Percentiles rank a stretch among this genome's conserved stretches.
phyloP scores from a whole-genome alignment of 2,113 vertebrate genomes.

The Callionymus lyra region DNA sequence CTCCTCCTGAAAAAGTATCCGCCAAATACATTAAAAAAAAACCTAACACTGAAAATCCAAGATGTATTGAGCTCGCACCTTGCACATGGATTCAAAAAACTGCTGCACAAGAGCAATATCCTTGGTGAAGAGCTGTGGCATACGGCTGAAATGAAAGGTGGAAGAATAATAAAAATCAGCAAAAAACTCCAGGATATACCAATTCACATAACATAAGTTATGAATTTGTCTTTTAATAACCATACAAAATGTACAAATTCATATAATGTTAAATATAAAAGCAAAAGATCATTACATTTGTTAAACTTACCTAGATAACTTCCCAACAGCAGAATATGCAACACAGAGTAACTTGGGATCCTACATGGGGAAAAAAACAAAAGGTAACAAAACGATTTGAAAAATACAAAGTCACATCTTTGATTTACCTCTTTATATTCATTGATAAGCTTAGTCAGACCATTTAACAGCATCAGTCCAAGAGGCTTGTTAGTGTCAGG shows the following conservation, averaged over 20 bases:
- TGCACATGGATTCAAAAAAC: slow-evolving; percentile 96
- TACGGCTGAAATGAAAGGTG: slow-evolving; percentile 70
- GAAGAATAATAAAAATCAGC: background rate
- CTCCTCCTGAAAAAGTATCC: slow-evolving; percentile 71
- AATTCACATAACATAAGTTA: too few species aligned
- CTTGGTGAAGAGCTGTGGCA: slow-evolving; percentile 97
- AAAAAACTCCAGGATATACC: background rate
- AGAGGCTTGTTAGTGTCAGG: slow-evolving; percentile 93
- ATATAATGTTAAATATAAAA: background rate
- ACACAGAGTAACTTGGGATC: slow-evolving; percentile 90
- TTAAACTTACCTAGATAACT: slow-evolving; percentile 81
- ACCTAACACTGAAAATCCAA: background rate
- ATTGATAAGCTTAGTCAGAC: slow-evolving; percentile 97
- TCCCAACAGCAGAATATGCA: slow-evolving; percentile 96
- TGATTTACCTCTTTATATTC: slow-evolving; percentile 90
- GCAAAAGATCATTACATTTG: too few species aligned
- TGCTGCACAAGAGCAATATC: slow-evolving; percentile 96
- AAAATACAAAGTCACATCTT: background rate
- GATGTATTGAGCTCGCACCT: slow-evolving; percentile 60
- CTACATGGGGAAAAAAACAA: slow-evolving; percentile 56
- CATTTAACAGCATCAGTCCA: slow-evolving; percentile 96
- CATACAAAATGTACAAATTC: background rate
- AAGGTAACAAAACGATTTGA: background rate
- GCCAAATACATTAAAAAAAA: background rate
- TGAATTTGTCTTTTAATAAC: too few species aligned